phyloP scores from a whole-genome alignment of 2,888 invertebrate species.

The Agonopterix heracliana region DNA sequence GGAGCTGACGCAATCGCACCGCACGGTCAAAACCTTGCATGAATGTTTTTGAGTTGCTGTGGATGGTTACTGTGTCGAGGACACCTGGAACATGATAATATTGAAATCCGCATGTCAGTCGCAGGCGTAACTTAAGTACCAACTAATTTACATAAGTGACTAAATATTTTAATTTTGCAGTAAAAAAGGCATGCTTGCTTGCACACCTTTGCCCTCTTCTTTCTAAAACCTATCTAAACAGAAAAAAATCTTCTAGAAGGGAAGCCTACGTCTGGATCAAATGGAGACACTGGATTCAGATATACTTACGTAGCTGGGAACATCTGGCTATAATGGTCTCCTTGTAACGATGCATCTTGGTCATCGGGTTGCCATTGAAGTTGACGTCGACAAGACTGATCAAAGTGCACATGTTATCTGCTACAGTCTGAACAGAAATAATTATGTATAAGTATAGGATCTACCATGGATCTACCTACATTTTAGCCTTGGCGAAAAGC shows the following conservation, averaged over 20 bases:
- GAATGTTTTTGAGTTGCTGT: conserved; percentile 76
- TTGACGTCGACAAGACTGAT: conserved; percentile 71
- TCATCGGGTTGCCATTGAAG: conserved; percentile 80
- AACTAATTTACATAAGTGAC: too few species aligned
- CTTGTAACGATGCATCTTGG: conserved; percentile 78
- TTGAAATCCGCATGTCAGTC: not conserved
- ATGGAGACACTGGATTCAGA: too few species aligned
- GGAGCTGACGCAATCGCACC: conserved; percentile 62
- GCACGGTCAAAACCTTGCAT: conserved; percentile 78
- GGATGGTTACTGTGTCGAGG: conserved; percentile 77
- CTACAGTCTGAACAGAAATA: conserved; percentile 54
- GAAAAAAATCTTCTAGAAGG: too few species aligned
- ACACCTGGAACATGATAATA: conserved; percentile 51
- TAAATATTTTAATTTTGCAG: too few species aligned
- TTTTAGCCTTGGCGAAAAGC: too few species aligned
- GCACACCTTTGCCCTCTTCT: too few species aligned
- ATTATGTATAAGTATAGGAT: too few species aligned
- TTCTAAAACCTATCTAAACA: too few species aligned
- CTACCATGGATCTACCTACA: too few species aligned
- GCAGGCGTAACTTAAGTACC: too few species aligned
- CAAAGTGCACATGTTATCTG: conserved; percentile 73
- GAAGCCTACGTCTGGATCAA: too few species aligned
- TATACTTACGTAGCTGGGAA: conserved; percentile 71
- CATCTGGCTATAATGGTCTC: conserved; percentile 81
- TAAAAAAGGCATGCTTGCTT: too few species aligned